Percentiles rank a stretch among this genome's conserved stretches.
phyloP scores from a whole-genome alignment of 2,797 vertebrate species.

The Loriculus beryllinus region DNA sequence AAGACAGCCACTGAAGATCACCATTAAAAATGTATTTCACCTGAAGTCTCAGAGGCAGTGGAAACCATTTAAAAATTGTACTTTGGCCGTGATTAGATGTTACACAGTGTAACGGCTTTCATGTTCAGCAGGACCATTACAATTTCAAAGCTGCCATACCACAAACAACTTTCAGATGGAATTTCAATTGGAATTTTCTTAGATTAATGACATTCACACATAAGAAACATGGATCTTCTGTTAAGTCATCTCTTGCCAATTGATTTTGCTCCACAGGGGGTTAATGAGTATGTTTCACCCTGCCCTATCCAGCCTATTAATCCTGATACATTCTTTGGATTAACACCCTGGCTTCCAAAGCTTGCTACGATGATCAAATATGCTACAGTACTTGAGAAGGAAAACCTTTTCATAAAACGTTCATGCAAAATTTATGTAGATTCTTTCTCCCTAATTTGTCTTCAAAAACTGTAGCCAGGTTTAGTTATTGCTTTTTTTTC shows the following conservation, averaged over 20 bases:
- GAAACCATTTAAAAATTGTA: background rate
- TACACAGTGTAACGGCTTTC: background rate
- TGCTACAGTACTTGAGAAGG: background rate
- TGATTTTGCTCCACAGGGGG: background rate
- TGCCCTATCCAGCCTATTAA: slow-evolving; percentile 3
- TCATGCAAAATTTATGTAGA: slow-evolving; percentile 33
- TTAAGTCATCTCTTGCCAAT: slow-evolving; percentile 6
- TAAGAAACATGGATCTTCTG: background rate
- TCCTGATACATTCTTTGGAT: slow-evolving; percentile 10
- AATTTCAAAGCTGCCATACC: background rate
- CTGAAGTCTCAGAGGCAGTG: background rate
- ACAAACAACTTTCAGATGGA: background rate
- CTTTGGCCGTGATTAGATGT: background rate
- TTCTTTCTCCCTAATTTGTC: slow-evolving; percentile 24
- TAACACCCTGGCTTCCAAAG: background rate
- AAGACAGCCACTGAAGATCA: background rate
- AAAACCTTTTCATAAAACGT: slow-evolving; percentile 35
- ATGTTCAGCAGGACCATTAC: background rate
- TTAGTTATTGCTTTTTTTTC: background rate
- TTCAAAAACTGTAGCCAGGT: slow-evolving; percentile 6
- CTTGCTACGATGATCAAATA: slow-evolving; percentile 1
- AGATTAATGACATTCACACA: background rate
- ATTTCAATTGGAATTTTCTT: background rate
- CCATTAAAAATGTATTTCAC: background rate
- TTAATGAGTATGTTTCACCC: slow-evolving; percentile 30